These are phyloP conservation scores for Therioaphis trifolii DNA, from an alignment of 2,888 invertebrate species.

Conservation along the genomic window DNA sequence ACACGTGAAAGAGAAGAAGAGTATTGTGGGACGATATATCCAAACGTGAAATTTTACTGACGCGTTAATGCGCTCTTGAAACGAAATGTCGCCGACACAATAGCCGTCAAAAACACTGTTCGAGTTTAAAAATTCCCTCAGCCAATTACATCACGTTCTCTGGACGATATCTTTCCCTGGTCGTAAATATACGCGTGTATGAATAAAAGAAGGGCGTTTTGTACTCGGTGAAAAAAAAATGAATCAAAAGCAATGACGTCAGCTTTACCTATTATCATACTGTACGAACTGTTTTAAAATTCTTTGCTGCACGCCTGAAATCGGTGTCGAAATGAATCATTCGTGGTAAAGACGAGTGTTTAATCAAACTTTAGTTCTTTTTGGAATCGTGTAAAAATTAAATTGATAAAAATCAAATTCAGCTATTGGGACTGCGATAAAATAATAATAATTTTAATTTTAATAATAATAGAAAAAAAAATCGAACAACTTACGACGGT, in stretches of 20 bases:
- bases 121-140: constrained; percentile 32
- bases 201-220: neutral
- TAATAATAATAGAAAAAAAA: no score
- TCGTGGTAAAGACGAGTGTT: no score
- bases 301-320: neutral
- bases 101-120: constrained; percentile 53
- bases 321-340: no score
- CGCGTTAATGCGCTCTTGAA: constrained; percentile 48
- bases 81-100: constrained; percentile 36
- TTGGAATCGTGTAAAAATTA: no score
- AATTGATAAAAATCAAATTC: no score
- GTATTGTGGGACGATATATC: neutral
- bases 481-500: no score
- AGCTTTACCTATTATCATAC: neutral
- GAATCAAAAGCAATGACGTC: constrained; percentile 20
- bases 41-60: constrained; percentile 27
- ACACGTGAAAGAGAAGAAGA: neutral
- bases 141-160: constrained; percentile 30
- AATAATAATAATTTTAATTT: no score
- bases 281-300: constrained; percentile 13
- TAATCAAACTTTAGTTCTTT: no score
- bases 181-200: no score
- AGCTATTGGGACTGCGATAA: no score
- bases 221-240: neutral
- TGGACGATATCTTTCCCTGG: neutral